phyloP scores from a whole-genome alignment of 2,797 vertebrate species.

The Sebastes diploproa region DNA sequence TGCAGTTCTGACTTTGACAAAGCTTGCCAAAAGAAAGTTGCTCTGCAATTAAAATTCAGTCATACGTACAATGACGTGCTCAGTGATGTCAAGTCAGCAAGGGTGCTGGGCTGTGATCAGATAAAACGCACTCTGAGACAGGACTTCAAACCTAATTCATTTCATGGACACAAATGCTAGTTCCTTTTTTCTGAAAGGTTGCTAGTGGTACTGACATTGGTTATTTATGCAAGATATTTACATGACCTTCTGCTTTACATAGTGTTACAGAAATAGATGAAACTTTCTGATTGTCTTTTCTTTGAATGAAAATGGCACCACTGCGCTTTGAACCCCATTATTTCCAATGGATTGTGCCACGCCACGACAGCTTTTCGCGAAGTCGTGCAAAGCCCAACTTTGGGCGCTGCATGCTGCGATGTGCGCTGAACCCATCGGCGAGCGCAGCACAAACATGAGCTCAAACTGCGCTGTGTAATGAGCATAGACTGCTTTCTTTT shows the following conservation, averaged over 20 bases:
- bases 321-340: too few relatives aligned
- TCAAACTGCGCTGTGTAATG: too few relatives aligned
- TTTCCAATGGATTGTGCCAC: too few relatives aligned
- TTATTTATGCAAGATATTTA: too few relatives aligned
- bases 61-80: background rate
- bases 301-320: background rate
- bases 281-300: background rate
- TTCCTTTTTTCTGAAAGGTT: background rate
- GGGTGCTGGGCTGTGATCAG: too few relatives aligned
- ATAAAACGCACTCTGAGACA: background rate
- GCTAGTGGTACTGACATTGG: background rate
- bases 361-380: too few relatives aligned
- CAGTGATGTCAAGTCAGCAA: background rate
- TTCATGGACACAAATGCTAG: background rate
- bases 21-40: background rate
- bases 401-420: too few relatives aligned
- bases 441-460: too few relatives aligned
- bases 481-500: too few relatives aligned
- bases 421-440: too few relatives aligned
- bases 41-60: background rate
- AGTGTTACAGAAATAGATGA: background rate
- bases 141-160: background rate
- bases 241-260: too few relatives aligned
- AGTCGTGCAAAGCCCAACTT: too few relatives aligned
- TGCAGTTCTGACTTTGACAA: slow-evolving; percentile 2